phyloP scores from a whole-genome alignment of 1,140 invertebrate species.

The Dinoponera quadriceps region DNA sequence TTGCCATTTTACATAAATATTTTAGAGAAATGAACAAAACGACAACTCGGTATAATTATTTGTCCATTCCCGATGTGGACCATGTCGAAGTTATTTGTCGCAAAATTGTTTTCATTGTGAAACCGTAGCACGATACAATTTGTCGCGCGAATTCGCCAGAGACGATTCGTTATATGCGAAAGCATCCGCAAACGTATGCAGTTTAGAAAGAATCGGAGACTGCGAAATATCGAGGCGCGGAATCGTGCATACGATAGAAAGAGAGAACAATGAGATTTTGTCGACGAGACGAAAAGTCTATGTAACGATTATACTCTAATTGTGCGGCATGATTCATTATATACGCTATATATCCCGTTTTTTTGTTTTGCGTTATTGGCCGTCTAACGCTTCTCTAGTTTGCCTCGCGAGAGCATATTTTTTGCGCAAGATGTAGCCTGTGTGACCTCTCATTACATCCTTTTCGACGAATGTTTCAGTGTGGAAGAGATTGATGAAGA shows the following conservation, averaged over 20 bases:
- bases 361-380: constrained; percentile 30
- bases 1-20: too few relatives aligned
- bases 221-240: not conserved
- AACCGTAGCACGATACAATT: constrained; percentile 11
- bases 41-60: not conserved
- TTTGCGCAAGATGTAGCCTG: not conserved
- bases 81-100: constrained; percentile 4
- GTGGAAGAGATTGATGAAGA: constrained; percentile 67
- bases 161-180: not conserved
- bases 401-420: not conserved
- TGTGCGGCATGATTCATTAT: constrained; percentile 56
- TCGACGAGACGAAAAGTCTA: not conserved
- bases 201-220: constrained; percentile 18
- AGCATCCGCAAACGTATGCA: constrained; percentile 15
- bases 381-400: constrained; percentile 54
- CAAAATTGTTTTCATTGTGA: constrained; percentile 20
- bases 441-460: constrained; percentile 14
- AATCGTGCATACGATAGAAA: not conserved
- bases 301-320: constrained; percentile 22
- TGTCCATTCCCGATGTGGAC: not conserved
- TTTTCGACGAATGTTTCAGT: constrained; percentile 75
- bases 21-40: not conserved
- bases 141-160: constrained; percentile 7
- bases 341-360: not conserved
- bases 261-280: not conserved